A percentile compares a stretch with the other conserved stretches of the same genome.
phyloP scores from a whole-genome alignment of 2,113 vertebrate genomes.

The Nothoprocta pentlandii region DNA sequence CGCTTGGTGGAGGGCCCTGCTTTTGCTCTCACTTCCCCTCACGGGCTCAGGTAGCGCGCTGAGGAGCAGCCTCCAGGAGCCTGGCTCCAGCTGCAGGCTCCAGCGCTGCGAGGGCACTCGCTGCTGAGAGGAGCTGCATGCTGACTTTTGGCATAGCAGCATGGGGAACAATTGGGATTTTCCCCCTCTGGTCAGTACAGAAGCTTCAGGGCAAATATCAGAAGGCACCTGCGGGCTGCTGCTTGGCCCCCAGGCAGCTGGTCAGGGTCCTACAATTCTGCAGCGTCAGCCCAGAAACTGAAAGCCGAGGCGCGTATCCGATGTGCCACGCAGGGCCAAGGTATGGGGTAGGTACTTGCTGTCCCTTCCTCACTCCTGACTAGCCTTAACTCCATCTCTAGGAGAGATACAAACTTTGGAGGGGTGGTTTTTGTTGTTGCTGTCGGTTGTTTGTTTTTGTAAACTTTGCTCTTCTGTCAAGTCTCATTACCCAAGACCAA shows the following conservation, averaged over 20 bases:
- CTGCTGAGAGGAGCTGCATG: not conserved
- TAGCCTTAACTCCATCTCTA: not conserved
- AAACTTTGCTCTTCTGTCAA: constrained; percentile 33
- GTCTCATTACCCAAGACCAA: constrained; percentile 29
- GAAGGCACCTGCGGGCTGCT: not conserved
- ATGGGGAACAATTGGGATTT: not conserved
- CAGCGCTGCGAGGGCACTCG: not conserved
- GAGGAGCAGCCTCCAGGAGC: not conserved
- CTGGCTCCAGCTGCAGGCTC: not conserved
- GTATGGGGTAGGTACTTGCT: not conserved
- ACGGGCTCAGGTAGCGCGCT: not conserved
- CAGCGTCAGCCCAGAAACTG: not conserved
- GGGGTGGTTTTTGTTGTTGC: not conserved
- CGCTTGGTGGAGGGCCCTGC: accelerated
- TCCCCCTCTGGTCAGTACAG: not conserved
- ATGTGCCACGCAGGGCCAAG: not conserved
- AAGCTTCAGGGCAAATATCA: not conserved
- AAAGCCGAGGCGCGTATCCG: not conserved
- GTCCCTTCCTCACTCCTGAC: not conserved
- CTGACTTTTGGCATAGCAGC: not conserved
- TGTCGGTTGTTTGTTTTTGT: not conserved
- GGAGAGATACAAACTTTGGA: not conserved
- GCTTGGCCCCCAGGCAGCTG: not conserved
- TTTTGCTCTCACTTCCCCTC: not conserved
- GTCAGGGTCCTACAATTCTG: not conserved